Evolutionary conservation across 2,888 invertebrate genomes (phyloP).

Genomic region (Ophion ventricosus): DNA sequence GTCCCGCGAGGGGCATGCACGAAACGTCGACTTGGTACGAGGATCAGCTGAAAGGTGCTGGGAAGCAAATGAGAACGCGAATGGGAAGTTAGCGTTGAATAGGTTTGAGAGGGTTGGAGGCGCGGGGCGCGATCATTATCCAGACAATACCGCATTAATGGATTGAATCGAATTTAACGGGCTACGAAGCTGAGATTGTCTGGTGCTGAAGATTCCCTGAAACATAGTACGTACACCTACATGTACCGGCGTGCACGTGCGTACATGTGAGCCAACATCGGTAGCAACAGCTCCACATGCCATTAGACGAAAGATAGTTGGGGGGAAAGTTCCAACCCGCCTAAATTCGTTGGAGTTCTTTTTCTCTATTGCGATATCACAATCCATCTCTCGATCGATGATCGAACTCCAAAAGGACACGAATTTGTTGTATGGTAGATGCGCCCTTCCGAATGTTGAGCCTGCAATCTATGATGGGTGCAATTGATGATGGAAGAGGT

Average conservation of each 20-base stretch:
- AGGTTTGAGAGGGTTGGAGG: conserved; percentile 23
- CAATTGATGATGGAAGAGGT: neutral
- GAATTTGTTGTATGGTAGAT: neutral
- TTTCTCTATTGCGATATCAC: neutral
- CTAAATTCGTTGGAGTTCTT: neutral
- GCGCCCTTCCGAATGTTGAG: neutral
- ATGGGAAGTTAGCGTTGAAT: conserved; percentile 43
- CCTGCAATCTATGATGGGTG: neutral
- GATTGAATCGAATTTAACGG: conserved; percentile 81
- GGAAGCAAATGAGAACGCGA: conserved; percentile 51
- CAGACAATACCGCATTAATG: conserved; percentile 81
- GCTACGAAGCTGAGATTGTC: conserved; percentile 70
- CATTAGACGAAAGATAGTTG: neutral
- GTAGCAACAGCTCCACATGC: neutral
- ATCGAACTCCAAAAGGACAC: neutral
- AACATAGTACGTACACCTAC: conserved; percentile 24
- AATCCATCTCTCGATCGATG: neutral
- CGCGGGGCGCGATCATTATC: conserved; percentile 75
- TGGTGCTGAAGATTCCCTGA: conserved; percentile 39
- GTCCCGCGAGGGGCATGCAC: conserved; percentile 9
- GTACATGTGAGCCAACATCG: neutral
- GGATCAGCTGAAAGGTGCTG: conserved; percentile 69
- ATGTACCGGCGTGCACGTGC: neutral
- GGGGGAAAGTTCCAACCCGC: neutral
- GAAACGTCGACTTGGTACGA: conserved; percentile 58